Evolutionary conservation across 2,797 vertebrate species (phyloP).

Genomic region (Mus spretus): DNA sequence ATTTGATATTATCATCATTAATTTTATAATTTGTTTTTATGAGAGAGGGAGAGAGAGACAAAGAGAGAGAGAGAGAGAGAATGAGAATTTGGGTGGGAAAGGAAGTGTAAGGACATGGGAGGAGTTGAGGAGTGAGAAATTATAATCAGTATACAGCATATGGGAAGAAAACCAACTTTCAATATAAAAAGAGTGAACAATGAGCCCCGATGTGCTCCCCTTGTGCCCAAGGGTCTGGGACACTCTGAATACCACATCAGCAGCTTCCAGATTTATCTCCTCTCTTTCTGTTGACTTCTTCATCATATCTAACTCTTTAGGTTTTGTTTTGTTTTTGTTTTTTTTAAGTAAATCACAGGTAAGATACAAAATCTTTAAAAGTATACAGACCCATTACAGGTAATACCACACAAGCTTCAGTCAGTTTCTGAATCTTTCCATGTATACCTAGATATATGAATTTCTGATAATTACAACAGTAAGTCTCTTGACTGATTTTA

Average conservation of each 20-base stretch:
- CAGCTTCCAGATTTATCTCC: background rate
- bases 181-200: background rate
- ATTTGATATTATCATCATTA: background rate
- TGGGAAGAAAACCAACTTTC: background rate
- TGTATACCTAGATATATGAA: background rate
- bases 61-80: accelerated
- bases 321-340: too few species aligned
- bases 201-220: accelerated
- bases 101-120: background rate
- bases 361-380: background rate
- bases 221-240: background rate
- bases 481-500: background rate
- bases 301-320: background rate
- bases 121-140: too few species aligned
- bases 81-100: background rate
- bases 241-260: background rate
- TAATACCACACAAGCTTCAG: too few species aligned
- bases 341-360: background rate
- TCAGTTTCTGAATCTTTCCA: background rate
- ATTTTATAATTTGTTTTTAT: background rate
- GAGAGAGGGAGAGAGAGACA: background rate
- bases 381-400: background rate
- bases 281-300: background rate
- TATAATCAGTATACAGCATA: background rate
- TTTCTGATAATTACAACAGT: background rate